Base-by-base conservation (phyloP, 2,797 vertebrate genomes). In the Argentina silus region DNA sequence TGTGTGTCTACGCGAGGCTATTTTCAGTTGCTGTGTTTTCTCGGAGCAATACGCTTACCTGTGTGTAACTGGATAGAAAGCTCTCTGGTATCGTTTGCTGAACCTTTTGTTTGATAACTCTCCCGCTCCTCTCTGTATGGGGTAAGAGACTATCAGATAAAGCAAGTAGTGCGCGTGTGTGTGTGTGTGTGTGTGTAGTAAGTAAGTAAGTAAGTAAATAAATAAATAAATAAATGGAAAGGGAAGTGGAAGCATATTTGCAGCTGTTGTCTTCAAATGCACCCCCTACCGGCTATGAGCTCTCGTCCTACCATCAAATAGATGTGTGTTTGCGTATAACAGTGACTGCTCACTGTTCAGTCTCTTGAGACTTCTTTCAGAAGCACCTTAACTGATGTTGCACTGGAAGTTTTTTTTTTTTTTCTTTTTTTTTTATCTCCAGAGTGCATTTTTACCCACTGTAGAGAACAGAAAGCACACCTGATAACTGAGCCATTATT, bases 41-140 rank as follows among this genome's bases (percentile, higher is more conserved):
- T 67, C 55, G 72, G 72, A 80, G 79, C 86, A 56, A 70, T 63
- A 56, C n/a, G n/a, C n/a, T n/a, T n/a, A 59, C 65, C 27, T 55
- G 53, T 56, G 36, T 48, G 21, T 23, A 12, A 50, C 21, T 50
- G 51, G 27, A 69, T 51, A 69, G 17, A 21, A 67, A 56, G 78
- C 44, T 0, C 21, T 53, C 73, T 53, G 75, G 72, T 76, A 66
- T 61, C n/a, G 71, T 75, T 84, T 88, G 79, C 86, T 89, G 76
- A 85, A 78, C 78, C 75, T 23, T 78, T 81, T 83, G 79, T 87
- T 86, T 86, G 83, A 86, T 85, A 67, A 59, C 75, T 81, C 63
- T 0, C 62, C 56, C 72, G 80, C 72, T 9, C 77, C 59, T 73
- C 74, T 6, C 62, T 27, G 76, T 64, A 78, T 47, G 12, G 70